These are phyloP conservation scores for Drosophila erecta DNA, from an alignment of 1,140 invertebrate species.

Conservation along the genomic window DNA sequence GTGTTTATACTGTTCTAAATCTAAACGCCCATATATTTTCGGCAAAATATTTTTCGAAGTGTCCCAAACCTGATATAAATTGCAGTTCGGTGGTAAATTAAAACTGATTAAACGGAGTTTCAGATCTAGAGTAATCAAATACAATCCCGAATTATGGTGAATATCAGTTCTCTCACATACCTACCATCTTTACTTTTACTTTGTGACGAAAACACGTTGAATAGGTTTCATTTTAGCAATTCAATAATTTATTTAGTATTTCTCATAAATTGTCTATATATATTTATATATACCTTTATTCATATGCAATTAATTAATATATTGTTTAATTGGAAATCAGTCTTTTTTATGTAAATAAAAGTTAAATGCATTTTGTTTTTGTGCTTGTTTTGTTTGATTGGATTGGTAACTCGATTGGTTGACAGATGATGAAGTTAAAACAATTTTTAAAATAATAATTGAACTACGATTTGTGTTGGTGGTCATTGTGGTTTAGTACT, in stretches of 20 bases:
- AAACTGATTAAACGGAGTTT: too few species aligned
- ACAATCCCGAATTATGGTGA: too few species aligned
- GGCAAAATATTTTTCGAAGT: too few species aligned
- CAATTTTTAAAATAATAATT: constrained; percentile 55
- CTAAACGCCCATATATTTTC: too few species aligned
- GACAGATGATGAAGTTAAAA: constrained; percentile 26
- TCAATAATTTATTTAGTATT: constrained; percentile 83
- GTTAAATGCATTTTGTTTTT: constrained; percentile 78
- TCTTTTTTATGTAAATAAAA: constrained; percentile 83
- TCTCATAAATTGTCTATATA: constrained; percentile 79
- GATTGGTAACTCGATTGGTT: constrained; percentile 30
- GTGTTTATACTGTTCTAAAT: too few species aligned
- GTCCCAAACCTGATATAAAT: too few species aligned
- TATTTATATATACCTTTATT: constrained; percentile 58
- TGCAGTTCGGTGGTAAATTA: too few species aligned
- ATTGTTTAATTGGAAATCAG: constrained; percentile 83
- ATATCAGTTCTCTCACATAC: too few species aligned
- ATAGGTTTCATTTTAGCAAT: constrained; percentile 59
- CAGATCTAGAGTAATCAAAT: too few species aligned
- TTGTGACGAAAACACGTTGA: neutral
- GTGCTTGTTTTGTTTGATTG: constrained; percentile 52
- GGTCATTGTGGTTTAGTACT: constrained; percentile 33
- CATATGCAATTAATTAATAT: constrained; percentile 77
- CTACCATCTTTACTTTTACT: too few species aligned
- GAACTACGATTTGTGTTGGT: constrained; percentile 67